These are phyloP conservation scores for Caenorhabditis latens DNA, from an alignment of 1,140 invertebrate species.

Conservation along the genomic window DNA sequence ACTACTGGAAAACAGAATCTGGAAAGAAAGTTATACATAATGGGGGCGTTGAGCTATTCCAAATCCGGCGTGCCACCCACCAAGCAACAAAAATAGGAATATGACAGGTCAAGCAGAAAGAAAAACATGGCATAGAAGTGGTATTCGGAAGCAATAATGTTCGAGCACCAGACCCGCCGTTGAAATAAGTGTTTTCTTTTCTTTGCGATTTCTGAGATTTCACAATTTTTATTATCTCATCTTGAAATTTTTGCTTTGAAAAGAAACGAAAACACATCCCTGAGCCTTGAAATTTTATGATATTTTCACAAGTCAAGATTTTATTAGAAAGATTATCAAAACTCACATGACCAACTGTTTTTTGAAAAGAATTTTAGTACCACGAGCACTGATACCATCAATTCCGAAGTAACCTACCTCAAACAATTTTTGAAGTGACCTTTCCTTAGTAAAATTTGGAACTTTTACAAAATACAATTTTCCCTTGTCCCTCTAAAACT, in stretches of 20 bases:
- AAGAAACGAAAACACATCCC: background rate
- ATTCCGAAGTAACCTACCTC: too few species aligned
- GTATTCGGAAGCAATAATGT: slow-evolving; percentile 48
- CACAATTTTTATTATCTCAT: background rate
- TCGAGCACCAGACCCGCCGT: background rate
- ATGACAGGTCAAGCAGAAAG: slow-evolving; percentile 36
- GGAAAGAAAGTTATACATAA: background rate
- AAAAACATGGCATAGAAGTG: slow-evolving; percentile 26
- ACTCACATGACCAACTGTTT: too few species aligned
- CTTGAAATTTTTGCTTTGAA: slow-evolving; percentile 25
- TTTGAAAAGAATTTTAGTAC: too few species aligned
- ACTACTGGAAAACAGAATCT: background rate
- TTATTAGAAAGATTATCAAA: background rate
- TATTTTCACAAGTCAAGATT: background rate
- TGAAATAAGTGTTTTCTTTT: slow-evolving; percentile 27
- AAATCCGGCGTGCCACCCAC: slow-evolving; percentile 16
- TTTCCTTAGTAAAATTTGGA: too few species aligned
- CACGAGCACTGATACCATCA: too few species aligned
- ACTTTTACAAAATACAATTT: too few species aligned
- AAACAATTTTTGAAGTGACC: too few species aligned
- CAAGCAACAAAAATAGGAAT: slow-evolving; percentile 1
- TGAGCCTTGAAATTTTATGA: background rate
- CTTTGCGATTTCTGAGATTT: background rate
- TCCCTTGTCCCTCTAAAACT: too few species aligned
- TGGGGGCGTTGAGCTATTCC: background rate